Conservation (phyloP, 2,797 vertebrate species). For the Chelon labrosus region DNA sequence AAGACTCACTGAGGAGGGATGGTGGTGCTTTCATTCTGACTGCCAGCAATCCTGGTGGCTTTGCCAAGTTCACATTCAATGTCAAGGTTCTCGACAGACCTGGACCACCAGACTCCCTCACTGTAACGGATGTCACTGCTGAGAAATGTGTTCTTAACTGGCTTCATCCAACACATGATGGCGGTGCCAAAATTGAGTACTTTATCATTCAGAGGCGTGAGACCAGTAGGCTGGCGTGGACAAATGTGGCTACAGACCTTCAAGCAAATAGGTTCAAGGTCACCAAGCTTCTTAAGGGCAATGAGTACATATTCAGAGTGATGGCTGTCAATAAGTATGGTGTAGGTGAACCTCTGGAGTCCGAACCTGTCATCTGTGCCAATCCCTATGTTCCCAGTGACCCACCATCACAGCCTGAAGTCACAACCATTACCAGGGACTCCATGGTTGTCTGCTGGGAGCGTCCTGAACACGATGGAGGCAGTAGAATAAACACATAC, state of each 20-base stretch:
- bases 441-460: slow-evolving; percentile 99
- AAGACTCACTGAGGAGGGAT: slow-evolving; percentile 94
- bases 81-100: slow-evolving; percentile 98
- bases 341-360: slow-evolving; percentile 94
- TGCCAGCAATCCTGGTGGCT: slow-evolving; percentile 97
- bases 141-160: slow-evolving; percentile 98
- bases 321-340: slow-evolving; percentile 99
- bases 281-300: slow-evolving; percentile 96
- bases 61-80: slow-evolving; percentile 96
- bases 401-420: slow-evolving; percentile 93
- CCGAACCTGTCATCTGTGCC: slow-evolving; percentile 90
- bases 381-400: slow-evolving; percentile 95
- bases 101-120: slow-evolving; percentile 94
- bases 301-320: slow-evolving; percentile 98
- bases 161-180: slow-evolving; percentile 95
- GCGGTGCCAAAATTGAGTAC: slow-evolving; percentile 96
- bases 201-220: slow-evolving; percentile 97
- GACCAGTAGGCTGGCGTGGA: slow-evolving; percentile 98
- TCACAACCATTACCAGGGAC: slow-evolving; percentile 95
- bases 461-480: slow-evolving; percentile 95
- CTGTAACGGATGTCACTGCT: slow-evolving; percentile 90
- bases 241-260: slow-evolving; percentile 94
- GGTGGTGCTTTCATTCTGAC: slow-evolving; percentile 93
- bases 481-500: slow-evolving; percentile 95
- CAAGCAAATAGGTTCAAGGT: slow-evolving; percentile 96